Evolutionary conservation across 1,140 invertebrate species (phyloP).

Genomic region (Drosophila murphyi): DNA sequence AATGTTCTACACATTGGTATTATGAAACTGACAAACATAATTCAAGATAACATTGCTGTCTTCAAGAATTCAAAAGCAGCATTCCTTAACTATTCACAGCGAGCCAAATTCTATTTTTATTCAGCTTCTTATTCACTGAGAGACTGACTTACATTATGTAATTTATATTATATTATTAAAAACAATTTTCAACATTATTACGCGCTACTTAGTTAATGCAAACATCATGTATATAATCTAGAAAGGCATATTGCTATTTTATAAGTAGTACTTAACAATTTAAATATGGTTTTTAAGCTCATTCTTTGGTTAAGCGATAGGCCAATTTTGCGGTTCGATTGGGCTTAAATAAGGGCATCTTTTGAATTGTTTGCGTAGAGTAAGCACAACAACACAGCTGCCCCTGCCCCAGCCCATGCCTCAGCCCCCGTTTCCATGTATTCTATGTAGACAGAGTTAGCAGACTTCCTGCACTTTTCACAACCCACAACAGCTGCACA

Average conservation of each 20-base stretch:
- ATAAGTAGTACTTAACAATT: background rate
- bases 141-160: too few species aligned
- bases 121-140: too few species aligned
- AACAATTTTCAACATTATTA: background rate
- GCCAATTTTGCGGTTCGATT: constrained; percentile 35
- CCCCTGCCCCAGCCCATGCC: constrained; percentile 3
- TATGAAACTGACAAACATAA: background rate
- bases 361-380: constrained; percentile 14
- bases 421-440: background rate
- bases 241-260: background rate
- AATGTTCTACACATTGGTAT: background rate
- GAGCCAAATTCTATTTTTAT: too few species aligned
- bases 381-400: constrained; percentile 14
- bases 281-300: constrained; percentile 24
- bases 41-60: too few species aligned
- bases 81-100: too few species aligned
- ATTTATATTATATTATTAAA: too few species aligned
- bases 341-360: constrained; percentile 15
- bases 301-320: constrained; percentile 25
- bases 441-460: background rate
- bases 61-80: too few species aligned
- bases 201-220: background rate
- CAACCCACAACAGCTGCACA: constrained; percentile 53
- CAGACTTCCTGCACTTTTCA: constrained; percentile 28
- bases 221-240: too few species aligned